Conservation (phyloP, 2,888 invertebrate species). For the Stegana nigrithorax region DNA sequence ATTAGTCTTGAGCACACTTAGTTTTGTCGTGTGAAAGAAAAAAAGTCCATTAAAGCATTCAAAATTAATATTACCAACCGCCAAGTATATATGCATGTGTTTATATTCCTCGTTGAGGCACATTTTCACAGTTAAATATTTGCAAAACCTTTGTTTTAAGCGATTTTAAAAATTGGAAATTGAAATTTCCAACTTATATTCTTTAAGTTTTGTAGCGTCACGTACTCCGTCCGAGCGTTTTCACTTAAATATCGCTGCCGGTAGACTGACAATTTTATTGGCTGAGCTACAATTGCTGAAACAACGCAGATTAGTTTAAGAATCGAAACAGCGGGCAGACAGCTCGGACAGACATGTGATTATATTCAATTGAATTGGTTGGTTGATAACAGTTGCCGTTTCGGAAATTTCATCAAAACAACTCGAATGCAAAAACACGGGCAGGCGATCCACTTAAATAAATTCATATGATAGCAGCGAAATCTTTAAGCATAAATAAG, state of each 20-base stretch:
- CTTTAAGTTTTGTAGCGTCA: not conserved
- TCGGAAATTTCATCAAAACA: constrained; percentile 3
- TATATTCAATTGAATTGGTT: no score
- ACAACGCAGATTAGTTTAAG: constrained; percentile 9
- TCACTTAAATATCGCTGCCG: not conserved
- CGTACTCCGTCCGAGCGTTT: not conserved
- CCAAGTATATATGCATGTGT: constrained; percentile 58
- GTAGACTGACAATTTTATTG: not conserved
- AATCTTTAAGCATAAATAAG: no score
- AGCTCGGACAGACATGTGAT: no score
- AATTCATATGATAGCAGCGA: no score
- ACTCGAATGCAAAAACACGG: not conserved
- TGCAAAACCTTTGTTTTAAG: no score
- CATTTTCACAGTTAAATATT: constrained; percentile 45
- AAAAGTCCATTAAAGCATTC: constrained; percentile 39
- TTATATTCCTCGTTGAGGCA: constrained; percentile 59
- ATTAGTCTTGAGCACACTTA: not conserved
- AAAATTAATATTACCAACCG: constrained; percentile 48
- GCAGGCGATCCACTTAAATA: no score
- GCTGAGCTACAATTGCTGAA: not conserved
- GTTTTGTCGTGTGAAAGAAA: constrained; percentile 47
- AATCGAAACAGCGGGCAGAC: not conserved
- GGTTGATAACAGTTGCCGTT: not conserved
- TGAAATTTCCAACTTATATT: no score
- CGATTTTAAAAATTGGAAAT: no score